phyloP scores from a whole-genome alignment of 2,888 invertebrate species.

The Micoletzkya japonica region DNA sequence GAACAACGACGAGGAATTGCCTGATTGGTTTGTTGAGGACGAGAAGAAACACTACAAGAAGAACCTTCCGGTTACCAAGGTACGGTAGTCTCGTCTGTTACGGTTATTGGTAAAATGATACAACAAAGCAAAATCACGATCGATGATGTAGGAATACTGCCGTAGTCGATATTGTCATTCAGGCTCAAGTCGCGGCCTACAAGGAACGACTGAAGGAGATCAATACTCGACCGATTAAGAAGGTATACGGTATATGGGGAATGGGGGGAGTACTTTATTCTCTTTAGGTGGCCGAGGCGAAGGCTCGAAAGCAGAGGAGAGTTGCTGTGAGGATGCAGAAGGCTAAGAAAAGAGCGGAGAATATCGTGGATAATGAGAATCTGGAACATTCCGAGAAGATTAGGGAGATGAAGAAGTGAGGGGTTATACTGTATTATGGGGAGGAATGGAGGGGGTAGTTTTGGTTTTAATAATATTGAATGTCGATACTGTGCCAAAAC shows the following conservation, averaged over 20 bases:
- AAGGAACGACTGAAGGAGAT: slow-evolving; percentile 77
- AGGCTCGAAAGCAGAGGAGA: slow-evolving; percentile 92
- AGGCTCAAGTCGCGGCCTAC: slow-evolving; percentile 77
- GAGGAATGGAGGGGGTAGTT: not conserved
- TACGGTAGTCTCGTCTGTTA: not conserved
- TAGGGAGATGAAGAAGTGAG: slow-evolving; percentile 60
- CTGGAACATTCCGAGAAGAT: slow-evolving; percentile 86
- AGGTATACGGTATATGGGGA: slow-evolving; percentile 64
- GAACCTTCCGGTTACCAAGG: slow-evolving; percentile 76
- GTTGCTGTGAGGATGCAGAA: slow-evolving; percentile 79
- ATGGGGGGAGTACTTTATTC: slow-evolving; percentile 35
- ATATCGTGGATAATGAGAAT: slow-evolving; percentile 76
- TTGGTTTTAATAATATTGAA: not conserved
- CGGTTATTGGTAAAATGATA: not conserved
- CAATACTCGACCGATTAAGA: slow-evolving; percentile 92
- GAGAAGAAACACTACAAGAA: slow-evolving; percentile 87
- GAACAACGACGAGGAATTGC: slow-evolving; percentile 86
- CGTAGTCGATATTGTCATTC: slow-evolving; percentile 9
- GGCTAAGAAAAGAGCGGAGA: slow-evolving; percentile 92
- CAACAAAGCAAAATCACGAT: too few species aligned
- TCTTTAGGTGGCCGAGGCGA: slow-evolving; percentile 82
- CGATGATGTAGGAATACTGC: not conserved
- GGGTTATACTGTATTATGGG: not conserved
- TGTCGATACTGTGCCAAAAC: not conserved
- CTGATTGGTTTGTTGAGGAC: slow-evolving; percentile 93